Evolutionary conservation across 1,140 invertebrate species (phyloP), one percentile per base, ranked within the genome.

Genomic region (Cydia strobilella): DNA sequence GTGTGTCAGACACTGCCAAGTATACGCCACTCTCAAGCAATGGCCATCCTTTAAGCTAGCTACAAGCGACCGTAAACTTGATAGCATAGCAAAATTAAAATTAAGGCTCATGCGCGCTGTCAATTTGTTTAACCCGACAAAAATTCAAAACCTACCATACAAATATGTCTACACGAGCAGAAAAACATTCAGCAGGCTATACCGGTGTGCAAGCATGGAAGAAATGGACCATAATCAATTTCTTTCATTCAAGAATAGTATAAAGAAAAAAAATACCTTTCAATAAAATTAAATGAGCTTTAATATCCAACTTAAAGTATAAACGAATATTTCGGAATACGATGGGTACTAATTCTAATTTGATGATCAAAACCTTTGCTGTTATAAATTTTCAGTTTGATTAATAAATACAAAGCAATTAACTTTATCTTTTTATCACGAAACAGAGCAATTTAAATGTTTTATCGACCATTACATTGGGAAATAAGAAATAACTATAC

Each of bases 81-180:
- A 66, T 69, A 23, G 31, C 31, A 18, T 76, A 12, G 77, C n/a
- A 15, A 12, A 59, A 51, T 65, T 54, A 71, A 51, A 42, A 45
- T 42, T 80, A 25, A 42, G 18, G 9, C 31, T 69, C 2, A 10
- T 35, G 35, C 35, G 31, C 13, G 65, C 65, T 35, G 1, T 69
- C 0, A 18, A 69, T 69, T 18, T 42, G 7, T 75, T 80, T 0
- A 72, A 76, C 12, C 23, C 79, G 1, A 74, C 80, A 18, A 82
- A 82, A 74, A 82, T 82, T 78, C 48, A 79, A 78, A 74, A 45
- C 69, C 25, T 80, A 42, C 74, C 81, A n/a, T 59, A 31, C 12
- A 74, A 39, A 9, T 18, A 20, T 42, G 27, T 12, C 27, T 12
- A 35, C 9, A 20, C 76, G 31, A 20, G 78, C 0, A 35, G 54